Conservation (phyloP, 2,888 invertebrate species). For the Heteromyza rotundicornis region DNA sequence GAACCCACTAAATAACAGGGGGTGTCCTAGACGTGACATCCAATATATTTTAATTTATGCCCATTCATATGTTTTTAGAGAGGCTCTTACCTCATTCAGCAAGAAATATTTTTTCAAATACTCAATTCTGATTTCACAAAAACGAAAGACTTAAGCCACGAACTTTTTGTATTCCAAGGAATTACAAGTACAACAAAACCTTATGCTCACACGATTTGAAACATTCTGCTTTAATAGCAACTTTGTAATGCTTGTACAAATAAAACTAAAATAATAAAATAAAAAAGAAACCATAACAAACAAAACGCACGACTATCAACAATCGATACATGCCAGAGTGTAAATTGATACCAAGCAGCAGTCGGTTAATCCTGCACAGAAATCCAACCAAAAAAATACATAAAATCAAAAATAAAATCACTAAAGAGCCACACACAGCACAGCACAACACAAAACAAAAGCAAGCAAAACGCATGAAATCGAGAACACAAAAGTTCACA, state of each 20-base stretch:
- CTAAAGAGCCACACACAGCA: not conserved
- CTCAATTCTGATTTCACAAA: too few species aligned
- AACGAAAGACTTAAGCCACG: constrained; percentile 53
- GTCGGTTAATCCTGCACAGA: not conserved
- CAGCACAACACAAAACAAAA: not conserved
- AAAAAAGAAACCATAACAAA: not conserved
- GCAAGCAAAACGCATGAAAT: not conserved
- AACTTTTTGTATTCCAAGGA: constrained; percentile 45
- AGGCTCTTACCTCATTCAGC: too few species aligned
- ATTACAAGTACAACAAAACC: too few species aligned
- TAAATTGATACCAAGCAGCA: constrained; percentile 33
- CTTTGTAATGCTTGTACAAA: too few species aligned
- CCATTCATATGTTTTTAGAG: too few species aligned
- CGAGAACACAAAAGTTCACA: not conserved
- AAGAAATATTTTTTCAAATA: too few species aligned
- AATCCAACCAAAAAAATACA: not conserved
- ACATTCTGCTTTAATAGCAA: too few species aligned
- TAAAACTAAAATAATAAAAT: not conserved
- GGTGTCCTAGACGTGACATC: too few species aligned
- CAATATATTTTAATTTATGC: too few species aligned
- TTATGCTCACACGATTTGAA: too few species aligned
- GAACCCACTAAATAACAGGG: too few species aligned
- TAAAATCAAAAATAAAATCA: not conserved
- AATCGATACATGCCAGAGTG: constrained; percentile 35
- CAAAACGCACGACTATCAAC: constrained; percentile 31